Evolutionary conservation across 2,888 invertebrate genomes (phyloP).

Genomic region (Nomada goodeniana): DNA sequence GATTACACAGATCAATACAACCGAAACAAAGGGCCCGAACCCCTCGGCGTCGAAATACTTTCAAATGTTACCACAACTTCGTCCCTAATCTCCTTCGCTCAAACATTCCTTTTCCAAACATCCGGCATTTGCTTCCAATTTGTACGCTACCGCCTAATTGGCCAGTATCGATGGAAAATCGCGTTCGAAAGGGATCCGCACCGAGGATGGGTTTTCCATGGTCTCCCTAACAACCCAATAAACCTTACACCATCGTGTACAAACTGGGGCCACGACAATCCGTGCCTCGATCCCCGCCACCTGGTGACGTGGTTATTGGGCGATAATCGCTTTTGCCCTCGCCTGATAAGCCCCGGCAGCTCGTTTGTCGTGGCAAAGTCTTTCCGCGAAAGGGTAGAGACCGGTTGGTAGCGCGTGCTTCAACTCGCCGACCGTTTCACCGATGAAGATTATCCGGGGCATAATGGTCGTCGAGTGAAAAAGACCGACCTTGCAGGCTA

Average conservation of each 20-base stretch:
- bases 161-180: constrained; percentile 50
- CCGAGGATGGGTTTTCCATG: neutral
- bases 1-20: neutral
- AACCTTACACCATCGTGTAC: constrained; percentile 51
- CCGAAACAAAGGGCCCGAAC: neutral
- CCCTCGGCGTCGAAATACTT: neutral
- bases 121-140: constrained; percentile 29
- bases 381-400: constrained; percentile 40
- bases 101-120: neutral
- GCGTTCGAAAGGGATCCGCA: neutral
- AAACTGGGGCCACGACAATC: constrained; percentile 36
- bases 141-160: constrained; percentile 43
- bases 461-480: constrained; percentile 22
- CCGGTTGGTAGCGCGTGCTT: constrained; percentile 47
- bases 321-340: constrained; percentile 56
- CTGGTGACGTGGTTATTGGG: constrained; percentile 53
- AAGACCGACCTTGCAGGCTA: neutral
- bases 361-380: neutral
- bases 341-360: constrained; percentile 53
- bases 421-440: constrained; percentile 35
- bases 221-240: constrained; percentile 49
- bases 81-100: neutral
- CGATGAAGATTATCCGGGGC: constrained; percentile 61
- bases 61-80: neutral
- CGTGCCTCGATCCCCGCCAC: constrained; percentile 25